These are phyloP conservation scores for Sapajus apella DNA, from an alignment of 2,113 vertebrate genomes.

Conservation along the genomic window DNA sequence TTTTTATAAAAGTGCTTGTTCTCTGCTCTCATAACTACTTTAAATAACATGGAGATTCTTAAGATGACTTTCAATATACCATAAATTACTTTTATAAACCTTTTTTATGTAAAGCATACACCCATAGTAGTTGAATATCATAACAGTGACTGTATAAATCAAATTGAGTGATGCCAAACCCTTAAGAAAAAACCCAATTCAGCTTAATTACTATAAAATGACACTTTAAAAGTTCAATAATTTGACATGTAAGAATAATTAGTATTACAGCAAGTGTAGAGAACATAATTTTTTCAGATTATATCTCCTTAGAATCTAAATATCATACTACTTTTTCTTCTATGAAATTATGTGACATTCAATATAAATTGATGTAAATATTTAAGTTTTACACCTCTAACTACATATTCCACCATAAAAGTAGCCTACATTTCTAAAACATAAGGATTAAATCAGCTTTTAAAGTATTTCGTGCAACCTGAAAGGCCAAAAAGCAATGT, in stretches of 20 bases:
- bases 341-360: conserved; percentile 49
- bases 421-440: neutral
- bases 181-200: conserved; percentile 27
- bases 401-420: conserved; percentile 1
- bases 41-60: conserved; percentile 59
- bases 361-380: conserved; percentile 26
- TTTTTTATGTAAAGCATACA: conserved; percentile 27
- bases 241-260: conserved; percentile 9
- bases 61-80: conserved; percentile 63
- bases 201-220: conserved; percentile 57
- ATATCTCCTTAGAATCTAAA: conserved; percentile 11
- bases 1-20: conserved; percentile 52
- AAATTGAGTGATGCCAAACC: conserved; percentile 44
- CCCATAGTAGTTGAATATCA: conserved; percentile 77
- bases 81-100: conserved; percentile 65
- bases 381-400: conserved; percentile 22
- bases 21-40: conserved; percentile 56
- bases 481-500: neutral
- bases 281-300: neutral
- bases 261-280: neutral
- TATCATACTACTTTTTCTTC: conserved; percentile 36
- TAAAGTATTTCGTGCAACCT: neutral
- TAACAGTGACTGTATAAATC: conserved; percentile 72
- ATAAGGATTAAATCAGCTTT: neutral
- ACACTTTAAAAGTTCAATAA: conserved; percentile 48